phyloP scores from a whole-genome alignment of 2,888 invertebrate species.

The Sepioteuthis lessoniana region DNA sequence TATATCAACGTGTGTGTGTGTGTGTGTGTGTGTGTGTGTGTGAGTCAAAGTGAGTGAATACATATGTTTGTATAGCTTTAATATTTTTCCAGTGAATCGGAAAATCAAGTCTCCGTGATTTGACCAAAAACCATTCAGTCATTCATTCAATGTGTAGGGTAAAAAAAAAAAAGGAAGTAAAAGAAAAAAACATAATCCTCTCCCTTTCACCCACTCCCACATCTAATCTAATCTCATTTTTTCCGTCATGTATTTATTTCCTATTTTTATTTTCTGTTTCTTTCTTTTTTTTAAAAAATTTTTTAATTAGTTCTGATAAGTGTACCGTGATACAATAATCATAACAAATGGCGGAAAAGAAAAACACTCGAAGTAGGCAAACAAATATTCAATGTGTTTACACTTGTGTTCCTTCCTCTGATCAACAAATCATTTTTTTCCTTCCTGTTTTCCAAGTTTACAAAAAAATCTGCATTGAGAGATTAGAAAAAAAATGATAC shows the following conservation, averaged over 20 bases:
- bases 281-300: not conserved
- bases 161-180: not conserved
- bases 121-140: not conserved
- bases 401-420: slow-evolving; percentile 25
- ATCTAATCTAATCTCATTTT: not conserved
- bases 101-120: slow-evolving; percentile 23
- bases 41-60: not conserved
- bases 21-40: not conserved
- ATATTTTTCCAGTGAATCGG: slow-evolving; percentile 3
- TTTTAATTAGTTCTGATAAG: slow-evolving; percentile 8
- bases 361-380: not conserved
- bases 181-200: not conserved
- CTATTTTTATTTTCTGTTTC: not conserved
- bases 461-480: not conserved
- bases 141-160: not conserved
- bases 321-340: slow-evolving; percentile 20
- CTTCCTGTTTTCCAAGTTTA: not conserved
- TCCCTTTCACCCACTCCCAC: not conserved
- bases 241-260: not conserved
- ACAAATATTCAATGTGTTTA: not conserved
- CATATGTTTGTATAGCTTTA: slow-evolving; percentile 23
- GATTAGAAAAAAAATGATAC: not conserved
- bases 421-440: not conserved
- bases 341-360: not conserved
- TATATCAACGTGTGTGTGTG: not conserved